Percentiles rank a stretch among this genome's conserved stretches.
Evolutionary conservation across 1,140 invertebrate species (phyloP).

Genomic region (Drusus annulatus): DNA sequence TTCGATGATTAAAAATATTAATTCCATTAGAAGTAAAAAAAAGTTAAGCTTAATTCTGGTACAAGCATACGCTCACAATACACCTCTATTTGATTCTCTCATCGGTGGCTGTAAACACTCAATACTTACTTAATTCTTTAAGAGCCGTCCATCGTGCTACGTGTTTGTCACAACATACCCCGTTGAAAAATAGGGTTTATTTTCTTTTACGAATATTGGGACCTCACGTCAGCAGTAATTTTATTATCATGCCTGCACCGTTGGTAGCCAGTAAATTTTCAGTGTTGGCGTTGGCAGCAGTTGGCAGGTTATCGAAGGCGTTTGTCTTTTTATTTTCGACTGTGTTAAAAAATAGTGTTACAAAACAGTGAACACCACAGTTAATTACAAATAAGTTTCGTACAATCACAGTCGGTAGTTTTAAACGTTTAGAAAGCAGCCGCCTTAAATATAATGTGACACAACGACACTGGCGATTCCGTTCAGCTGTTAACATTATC

Average conservation of each 20-base stretch:
- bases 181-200: no score
- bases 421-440: neutral
- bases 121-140: no score
- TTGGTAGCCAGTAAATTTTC: neutral
- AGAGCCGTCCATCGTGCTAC: no score
- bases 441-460: neutral
- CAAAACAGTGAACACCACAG: neutral
- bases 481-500: slow-evolving; percentile 22
- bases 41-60: no score
- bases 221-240: neutral
- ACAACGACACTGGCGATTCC: neutral
- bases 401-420: neutral
- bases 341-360: neutral
- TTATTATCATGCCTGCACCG: no score
- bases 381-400: neutral
- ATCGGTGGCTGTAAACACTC: no score
- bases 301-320: slow-evolving; percentile 5
- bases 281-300: slow-evolving; percentile 15
- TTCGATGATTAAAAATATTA: no score
- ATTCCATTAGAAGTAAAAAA: no score
- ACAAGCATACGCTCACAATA: no score
- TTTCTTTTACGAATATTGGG: neutral
- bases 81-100: no score
- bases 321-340: neutral
- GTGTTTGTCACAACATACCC: no score